Conservation (phyloP, 2,113 vertebrate genomes). For the Anhinga anhinga region DNA sequence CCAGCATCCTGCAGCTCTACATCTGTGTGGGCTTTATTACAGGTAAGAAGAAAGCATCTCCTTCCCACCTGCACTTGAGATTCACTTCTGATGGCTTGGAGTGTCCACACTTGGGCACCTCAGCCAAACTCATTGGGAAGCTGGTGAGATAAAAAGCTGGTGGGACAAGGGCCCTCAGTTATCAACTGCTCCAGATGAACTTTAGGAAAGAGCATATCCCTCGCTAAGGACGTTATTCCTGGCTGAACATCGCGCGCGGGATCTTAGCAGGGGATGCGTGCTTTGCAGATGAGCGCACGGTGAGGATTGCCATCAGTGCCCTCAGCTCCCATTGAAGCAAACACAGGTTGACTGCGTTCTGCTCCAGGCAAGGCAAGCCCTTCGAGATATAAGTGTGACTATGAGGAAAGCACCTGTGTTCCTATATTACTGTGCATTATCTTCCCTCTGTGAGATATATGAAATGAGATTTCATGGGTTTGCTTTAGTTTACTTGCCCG, state of each 20-base stretch:
- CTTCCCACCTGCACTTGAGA: fast-evolving
- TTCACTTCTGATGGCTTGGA: not conserved
- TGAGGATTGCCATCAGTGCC: not conserved
- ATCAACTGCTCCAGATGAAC: not conserved
- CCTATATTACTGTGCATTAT: not conserved
- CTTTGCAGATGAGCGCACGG: not conserved
- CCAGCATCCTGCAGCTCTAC: conserved; percentile 80
- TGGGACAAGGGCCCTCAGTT: not conserved
- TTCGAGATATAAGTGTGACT: not conserved
- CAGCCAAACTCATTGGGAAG: fast-evolving
- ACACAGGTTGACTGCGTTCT: fast-evolving
- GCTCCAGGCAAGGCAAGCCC: not conserved
- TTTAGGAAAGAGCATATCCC: not conserved
- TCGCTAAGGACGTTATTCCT: fast-evolving
- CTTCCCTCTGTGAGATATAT: not conserved
- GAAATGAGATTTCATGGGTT: not conserved
- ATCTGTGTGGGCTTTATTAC: conserved; percentile 80
- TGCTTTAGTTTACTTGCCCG: not conserved
- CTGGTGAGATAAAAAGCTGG: not conserved
- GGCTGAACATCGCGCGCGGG: fast-evolving
- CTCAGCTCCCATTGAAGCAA: not conserved
- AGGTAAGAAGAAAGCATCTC: conserved; percentile 64
- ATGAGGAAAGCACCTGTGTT: not conserved
- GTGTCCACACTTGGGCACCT: not conserved
- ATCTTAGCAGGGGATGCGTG: not conserved